A percentile compares a stretch with the other conserved stretches of the same genome.
These are phyloP conservation scores for Hemibagrus guttatus DNA, from an alignment of 2,797 vertebrate genomes.

Conservation along the genomic window DNA sequence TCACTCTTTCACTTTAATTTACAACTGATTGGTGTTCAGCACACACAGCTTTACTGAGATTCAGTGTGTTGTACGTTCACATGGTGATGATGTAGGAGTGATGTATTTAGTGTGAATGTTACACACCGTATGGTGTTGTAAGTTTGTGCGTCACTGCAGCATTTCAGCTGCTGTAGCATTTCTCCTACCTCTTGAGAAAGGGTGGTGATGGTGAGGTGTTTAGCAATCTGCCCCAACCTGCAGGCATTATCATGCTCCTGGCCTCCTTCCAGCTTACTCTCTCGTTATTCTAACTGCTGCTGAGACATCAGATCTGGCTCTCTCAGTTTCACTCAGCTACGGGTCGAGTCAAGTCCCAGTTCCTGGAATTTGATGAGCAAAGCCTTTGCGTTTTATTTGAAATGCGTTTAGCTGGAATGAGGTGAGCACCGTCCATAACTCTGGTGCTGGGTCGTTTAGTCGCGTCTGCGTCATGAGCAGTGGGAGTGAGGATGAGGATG, in stretches of 20 bases:
- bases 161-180: conserved; percentile 54
- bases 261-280: conserved; percentile 69
- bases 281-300: conserved; percentile 71
- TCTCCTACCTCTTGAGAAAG: conserved; percentile 64
- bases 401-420: conserved; percentile 39
- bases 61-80: not conserved
- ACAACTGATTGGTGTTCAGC: not conserved
- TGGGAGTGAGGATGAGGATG: conserved; percentile 45
- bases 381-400: conserved; percentile 44
- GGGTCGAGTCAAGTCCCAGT: conserved; percentile 62
- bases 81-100: not conserved
- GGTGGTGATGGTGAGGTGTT: conserved; percentile 67
- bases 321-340: conserved; percentile 68
- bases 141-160: conserved; percentile 44
- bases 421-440: conserved; percentile 42
- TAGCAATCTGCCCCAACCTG: conserved; percentile 79
- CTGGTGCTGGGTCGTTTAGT: conserved; percentile 38
- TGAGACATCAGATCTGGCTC: conserved; percentile 72
- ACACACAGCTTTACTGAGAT: not conserved
- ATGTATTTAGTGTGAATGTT: not conserved
- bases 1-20: not conserved
- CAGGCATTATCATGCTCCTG: conserved; percentile 70
- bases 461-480: conserved; percentile 35
- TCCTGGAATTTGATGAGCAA: conserved; percentile 56
- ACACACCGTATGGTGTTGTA: not conserved